A percentile compares a stretch with the other conserved stretches of the same genome.
Evolutionary conservation across 2,888 invertebrate species (phyloP).

Genomic region (Heliconius aoede): DNA sequence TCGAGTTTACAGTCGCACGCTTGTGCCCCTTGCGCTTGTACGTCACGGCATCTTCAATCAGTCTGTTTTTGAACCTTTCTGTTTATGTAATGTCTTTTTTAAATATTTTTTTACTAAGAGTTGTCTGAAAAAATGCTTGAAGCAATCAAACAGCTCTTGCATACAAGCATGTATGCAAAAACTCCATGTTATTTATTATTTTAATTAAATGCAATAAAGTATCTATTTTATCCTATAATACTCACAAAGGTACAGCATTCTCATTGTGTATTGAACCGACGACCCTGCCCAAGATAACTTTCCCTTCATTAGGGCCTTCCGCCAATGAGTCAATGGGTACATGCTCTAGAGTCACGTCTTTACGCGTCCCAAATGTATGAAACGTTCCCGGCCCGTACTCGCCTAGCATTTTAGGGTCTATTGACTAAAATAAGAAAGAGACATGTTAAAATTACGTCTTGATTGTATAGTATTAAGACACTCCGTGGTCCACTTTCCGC

Average conservation of each 20-base stretch:
- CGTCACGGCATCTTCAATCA: too few relatives aligned
- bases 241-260: slow-evolving; percentile 91
- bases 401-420: slow-evolving; percentile 88
- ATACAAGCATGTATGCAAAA: not conserved
- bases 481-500: too few relatives aligned
- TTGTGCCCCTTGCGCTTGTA: too few relatives aligned
- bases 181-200: not conserved
- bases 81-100: too few relatives aligned
- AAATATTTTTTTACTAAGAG: too few relatives aligned
- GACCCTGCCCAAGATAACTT: slow-evolving; percentile 90
- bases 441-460: not conserved
- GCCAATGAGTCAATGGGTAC: slow-evolving; percentile 80
- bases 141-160: too few relatives aligned
- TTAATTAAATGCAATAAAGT: not conserved
- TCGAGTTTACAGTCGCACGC: too few relatives aligned
- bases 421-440: slow-evolving; percentile 72
- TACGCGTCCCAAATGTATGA: slow-evolving; percentile 57
- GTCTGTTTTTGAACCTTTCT: too few relatives aligned
- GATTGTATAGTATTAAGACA: not conserved
- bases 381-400: slow-evolving; percentile 81
- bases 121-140: too few relatives aligned
- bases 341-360: slow-evolving; percentile 62
- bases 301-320: slow-evolving; percentile 86
- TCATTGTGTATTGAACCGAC: slow-evolving; percentile 91
- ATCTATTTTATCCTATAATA: slow-evolving; percentile 52